Conservation (phyloP, 2,797 vertebrate species). For the Phylloscopus collybita region DNA sequence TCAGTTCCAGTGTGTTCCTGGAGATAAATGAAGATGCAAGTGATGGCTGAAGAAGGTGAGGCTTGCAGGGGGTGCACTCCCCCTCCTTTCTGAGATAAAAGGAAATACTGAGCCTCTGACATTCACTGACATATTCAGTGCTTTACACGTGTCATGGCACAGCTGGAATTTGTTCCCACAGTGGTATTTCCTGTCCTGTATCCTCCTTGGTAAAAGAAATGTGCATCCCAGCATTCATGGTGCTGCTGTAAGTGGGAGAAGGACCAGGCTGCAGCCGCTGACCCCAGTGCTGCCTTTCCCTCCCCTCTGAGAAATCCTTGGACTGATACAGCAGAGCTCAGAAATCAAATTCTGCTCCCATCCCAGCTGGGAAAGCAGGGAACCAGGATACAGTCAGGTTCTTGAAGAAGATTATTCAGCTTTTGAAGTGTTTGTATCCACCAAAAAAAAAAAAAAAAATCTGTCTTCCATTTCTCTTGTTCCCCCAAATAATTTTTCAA, state of each 20-base stretch:
- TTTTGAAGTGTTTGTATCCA: not conserved
- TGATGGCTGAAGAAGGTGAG: not conserved
- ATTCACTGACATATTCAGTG: not conserved
- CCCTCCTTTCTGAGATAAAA: not conserved
- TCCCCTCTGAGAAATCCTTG: not conserved
- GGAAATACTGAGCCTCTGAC: not conserved
- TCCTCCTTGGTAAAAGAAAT: not conserved
- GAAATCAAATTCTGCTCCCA: not conserved
- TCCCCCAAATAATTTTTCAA: not conserved
- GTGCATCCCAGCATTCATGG: not conserved
- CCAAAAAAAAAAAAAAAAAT: not conserved
- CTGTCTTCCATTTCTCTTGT: not conserved
- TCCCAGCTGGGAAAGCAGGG: not conserved
- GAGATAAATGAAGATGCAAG: not conserved
- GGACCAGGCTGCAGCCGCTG: not conserved
- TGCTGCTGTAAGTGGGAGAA: not conserved
- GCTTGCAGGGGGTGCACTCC: not conserved
- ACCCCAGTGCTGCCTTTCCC: not conserved
- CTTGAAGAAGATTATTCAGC: not conserved
- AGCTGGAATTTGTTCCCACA: not conserved
- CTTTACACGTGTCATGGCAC: not conserved
- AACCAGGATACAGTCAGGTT: not conserved
- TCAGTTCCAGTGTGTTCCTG: not conserved
- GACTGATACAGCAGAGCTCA: not conserved
- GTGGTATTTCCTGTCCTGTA: not conserved